A percentile compares a stretch with the other conserved stretches of the same genome.
Conservation (phyloP, 2,888 invertebrate species). For the Cheilosia impressa region DNA sequence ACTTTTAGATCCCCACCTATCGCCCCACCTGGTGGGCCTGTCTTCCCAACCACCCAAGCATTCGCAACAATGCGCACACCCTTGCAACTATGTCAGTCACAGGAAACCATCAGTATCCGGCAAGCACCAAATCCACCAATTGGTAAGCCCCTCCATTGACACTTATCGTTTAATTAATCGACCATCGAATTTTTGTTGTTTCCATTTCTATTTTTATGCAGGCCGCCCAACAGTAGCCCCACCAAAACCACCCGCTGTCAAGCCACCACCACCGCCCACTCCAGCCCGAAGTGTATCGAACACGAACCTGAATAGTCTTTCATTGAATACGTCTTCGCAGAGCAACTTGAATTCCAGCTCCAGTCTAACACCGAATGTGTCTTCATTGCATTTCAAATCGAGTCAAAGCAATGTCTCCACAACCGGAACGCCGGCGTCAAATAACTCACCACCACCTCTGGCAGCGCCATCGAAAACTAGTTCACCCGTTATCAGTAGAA, state of each 20-base stretch:
- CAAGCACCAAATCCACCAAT: conserved; percentile 82
- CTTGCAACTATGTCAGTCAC: conserved; percentile 80
- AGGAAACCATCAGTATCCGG: conserved; percentile 81
- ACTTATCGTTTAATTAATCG: conserved; percentile 46
- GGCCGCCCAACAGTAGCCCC: conserved; percentile 82
- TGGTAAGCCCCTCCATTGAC: conserved; percentile 77
- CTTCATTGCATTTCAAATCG: conserved; percentile 81
- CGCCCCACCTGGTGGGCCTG: conserved; percentile 79
- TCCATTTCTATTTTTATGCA: conserved; percentile 63
- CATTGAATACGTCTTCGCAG: conserved; percentile 76
- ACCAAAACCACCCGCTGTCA: conserved; percentile 81
- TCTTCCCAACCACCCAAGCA: conserved; percentile 82
- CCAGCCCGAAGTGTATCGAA: conserved; percentile 83
- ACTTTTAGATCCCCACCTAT: conserved; percentile 83
- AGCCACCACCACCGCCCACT: conserved; percentile 83
- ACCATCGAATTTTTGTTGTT: neutral
- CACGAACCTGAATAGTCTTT: conserved; percentile 81
- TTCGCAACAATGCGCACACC: conserved; percentile 83
- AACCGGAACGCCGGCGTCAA: conserved; percentile 76
- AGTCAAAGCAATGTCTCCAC: conserved; percentile 77
- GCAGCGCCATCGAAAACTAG: conserved; percentile 73
- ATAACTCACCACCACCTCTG: conserved; percentile 77
- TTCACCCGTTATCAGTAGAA: conserved; percentile 55
- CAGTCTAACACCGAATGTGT: conserved; percentile 78
- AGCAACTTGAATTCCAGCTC: conserved; percentile 54